Percentiles rank a stretch among this genome's conserved stretches.
phyloP scores from a whole-genome alignment of 2,888 invertebrate species.

The Chymomyza procnemis region DNA sequence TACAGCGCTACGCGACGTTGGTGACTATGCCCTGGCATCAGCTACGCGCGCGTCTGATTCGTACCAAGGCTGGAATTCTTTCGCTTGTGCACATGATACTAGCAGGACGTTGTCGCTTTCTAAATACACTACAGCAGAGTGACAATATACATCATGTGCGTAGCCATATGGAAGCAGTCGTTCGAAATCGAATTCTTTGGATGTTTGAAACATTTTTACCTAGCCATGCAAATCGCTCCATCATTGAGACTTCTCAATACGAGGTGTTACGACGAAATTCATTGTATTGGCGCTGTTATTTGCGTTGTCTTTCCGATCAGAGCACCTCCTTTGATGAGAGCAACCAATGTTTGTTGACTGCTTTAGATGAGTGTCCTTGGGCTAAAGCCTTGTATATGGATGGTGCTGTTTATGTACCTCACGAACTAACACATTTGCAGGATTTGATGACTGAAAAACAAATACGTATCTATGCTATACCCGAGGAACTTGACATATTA shows the following conservation, averaged over 20 bases:
- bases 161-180: constrained; percentile 36
- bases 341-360: constrained; percentile 79
- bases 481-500: constrained; percentile 86
- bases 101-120: constrained; percentile 74
- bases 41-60: constrained; percentile 77
- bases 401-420: constrained; percentile 83
- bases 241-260: constrained; percentile 40
- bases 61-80: constrained; percentile 78
- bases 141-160: background rate
- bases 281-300: constrained; percentile 82
- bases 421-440: constrained; percentile 84
- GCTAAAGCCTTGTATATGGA: constrained; percentile 84
- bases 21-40: constrained; percentile 80
- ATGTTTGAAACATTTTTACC: constrained; percentile 64
- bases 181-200: constrained; percentile 72
- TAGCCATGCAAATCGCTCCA: constrained; percentile 36
- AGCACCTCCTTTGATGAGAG: constrained; percentile 72
- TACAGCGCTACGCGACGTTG: constrained; percentile 79
- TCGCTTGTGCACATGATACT: constrained; percentile 79
- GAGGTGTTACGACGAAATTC: constrained; percentile 75
- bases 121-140: background rate
- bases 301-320: constrained; percentile 80
- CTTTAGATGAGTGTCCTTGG: constrained; percentile 83
- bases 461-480: constrained; percentile 86
- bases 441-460: constrained; percentile 88